Evolutionary conservation across 2,888 invertebrate genomes (phyloP), one percentile per base, ranked within the genome.

Genomic region (Ochropleura plecta): DNA sequence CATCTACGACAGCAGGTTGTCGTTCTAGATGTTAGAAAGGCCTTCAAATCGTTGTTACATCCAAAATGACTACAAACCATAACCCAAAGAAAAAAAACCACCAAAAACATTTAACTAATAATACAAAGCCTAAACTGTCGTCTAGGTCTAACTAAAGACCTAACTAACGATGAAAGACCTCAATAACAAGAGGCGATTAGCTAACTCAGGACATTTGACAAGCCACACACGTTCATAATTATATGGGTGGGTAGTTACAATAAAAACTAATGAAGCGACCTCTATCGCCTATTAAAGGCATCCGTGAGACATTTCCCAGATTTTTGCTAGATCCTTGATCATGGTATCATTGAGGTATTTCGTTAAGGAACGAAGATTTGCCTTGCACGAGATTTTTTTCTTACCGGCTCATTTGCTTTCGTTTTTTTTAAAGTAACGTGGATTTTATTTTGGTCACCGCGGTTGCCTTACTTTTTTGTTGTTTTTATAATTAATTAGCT

Each of bases 201-300:
- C 51, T 70, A 62, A 74, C 42, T 51, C 20, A 78, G 70, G 44
- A 68, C 65, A 78, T 81, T 76, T 60, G 69, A 73, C 73, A 82
- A 77, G 86, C 87, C 81, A 76, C 91, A 90, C 89, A 91, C 92
- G 91, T 76, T n/a, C 73, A 91, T 92, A 91, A 92, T 92, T 91
- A 91, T 89, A 88, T 88, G 89, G 89, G 88, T 71, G 84, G 59
- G 65, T 70, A 69, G 89, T 88, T 80, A 88, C 89, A 89, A 91
- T 94, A 94, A 94, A 93, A 93, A 92, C 89, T 91, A 93, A 94
- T 91, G 93, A 91, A 87, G 90, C 91, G 89, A 88, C 91, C 90
- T 90, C 90, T 89, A 87, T 83, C 84, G 86, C 76, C 89, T 87
- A 90, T 93, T 91, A 93, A 91, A 91, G 90, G 86, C 91, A 92